A percentile compares a stretch with the other conserved stretches of the same genome.
phyloP scores from a whole-genome alignment of 1,140 invertebrate species.

The Episyrphus balteatus region DNA sequence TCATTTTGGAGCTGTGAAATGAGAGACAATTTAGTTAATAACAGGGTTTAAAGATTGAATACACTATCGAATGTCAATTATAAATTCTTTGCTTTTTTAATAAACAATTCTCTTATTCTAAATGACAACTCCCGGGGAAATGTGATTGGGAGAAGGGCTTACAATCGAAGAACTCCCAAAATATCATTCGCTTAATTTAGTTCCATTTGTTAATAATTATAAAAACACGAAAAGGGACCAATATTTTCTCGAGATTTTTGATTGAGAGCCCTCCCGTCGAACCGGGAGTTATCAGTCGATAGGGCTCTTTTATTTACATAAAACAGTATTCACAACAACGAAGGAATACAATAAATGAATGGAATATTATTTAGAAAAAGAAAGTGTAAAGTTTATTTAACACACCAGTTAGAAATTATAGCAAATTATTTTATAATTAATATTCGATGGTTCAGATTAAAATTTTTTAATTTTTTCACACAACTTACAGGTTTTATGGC shows the following conservation, averaged over 20 bases:
- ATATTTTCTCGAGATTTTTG: too few species aligned
- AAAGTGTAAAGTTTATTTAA: background rate
- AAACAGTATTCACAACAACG: too few species aligned
- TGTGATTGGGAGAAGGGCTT: too few species aligned
- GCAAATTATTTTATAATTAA: too few species aligned
- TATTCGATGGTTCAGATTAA: slow-evolving; percentile 15
- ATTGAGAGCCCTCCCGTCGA: too few species aligned
- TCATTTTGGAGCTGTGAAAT: slow-evolving; percentile 54
- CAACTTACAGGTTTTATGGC: slow-evolving; percentile 32
- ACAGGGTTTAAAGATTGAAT: background rate
- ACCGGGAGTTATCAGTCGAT: background rate
- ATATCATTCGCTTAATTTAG: too few species aligned
- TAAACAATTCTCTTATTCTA: background rate
- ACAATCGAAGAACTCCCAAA: too few species aligned
- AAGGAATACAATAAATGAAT: too few species aligned
- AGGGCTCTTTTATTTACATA: background rate
- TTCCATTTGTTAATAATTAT: too few species aligned
- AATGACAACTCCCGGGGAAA: too few species aligned
- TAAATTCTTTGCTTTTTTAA: background rate
- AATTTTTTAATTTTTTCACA: slow-evolving; percentile 8
- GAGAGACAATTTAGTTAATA: background rate
- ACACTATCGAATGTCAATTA: background rate
- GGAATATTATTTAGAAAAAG: too few species aligned
- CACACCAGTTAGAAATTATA: slow-evolving; percentile 2
- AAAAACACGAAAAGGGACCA: too few species aligned